phyloP scores from a whole-genome alignment of 2,797 vertebrate genomes.

The Takifugu rubripes region DNA sequence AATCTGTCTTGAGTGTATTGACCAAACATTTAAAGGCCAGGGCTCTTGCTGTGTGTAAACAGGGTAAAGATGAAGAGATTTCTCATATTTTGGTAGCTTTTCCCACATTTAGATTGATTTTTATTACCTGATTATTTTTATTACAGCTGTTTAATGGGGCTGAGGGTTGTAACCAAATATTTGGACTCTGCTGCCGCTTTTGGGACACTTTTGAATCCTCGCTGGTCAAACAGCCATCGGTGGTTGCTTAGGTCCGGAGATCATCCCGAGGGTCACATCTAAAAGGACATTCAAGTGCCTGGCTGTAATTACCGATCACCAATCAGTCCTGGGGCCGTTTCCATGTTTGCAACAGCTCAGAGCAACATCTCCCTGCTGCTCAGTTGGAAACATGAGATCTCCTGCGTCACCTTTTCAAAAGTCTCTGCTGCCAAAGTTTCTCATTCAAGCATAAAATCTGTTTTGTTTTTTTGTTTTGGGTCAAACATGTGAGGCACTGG shows the following conservation, averaged over 20 bases:
- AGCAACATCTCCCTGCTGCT: conserved; percentile 4
- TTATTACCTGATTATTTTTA: conserved; percentile 6
- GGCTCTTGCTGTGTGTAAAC: conserved; percentile 59
- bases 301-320: conserved; percentile 32
- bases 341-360: conserved; percentile 25
- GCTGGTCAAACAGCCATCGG: not conserved
- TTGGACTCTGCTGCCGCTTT: conserved; percentile 13
- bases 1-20: not conserved
- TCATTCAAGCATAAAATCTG: conserved; percentile 17
- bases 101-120: conserved; percentile 66
- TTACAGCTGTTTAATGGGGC: not conserved
- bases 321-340: conserved; percentile 20
- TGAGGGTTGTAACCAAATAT: conserved; percentile 17
- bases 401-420: not conserved
- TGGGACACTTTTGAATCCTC: conserved; percentile 10
- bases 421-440: conserved; percentile 20
- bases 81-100: conserved; percentile 57
- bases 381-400: not conserved
- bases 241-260: conserved; percentile 1
- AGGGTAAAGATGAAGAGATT: conserved; percentile 61
- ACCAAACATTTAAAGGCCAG: conserved; percentile 23
- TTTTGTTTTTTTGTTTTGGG: conserved; percentile 2
- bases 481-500: conserved; percentile 14
- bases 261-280: conserved; percentile 31
- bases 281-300: conserved; percentile 67